Evolutionary conservation across 2,113 vertebrate genomes (phyloP).

Genomic region (Bufo gargarizans): DNA sequence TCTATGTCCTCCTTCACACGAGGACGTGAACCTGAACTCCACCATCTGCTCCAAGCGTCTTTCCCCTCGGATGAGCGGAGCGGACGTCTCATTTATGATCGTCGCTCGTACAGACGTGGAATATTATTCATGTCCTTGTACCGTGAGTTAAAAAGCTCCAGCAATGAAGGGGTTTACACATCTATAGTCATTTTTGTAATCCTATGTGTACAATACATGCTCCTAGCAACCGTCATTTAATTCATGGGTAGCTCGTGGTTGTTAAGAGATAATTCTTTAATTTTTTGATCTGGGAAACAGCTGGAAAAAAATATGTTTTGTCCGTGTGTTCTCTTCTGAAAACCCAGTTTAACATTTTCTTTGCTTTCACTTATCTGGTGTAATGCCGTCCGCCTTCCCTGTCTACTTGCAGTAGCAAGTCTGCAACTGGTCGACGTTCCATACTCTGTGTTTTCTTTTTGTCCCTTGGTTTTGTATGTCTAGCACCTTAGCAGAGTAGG

Average conservation of each 20-base stretch:
- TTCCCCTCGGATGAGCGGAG: background rate
- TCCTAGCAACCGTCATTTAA: slow-evolving; percentile 9
- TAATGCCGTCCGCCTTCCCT: no score
- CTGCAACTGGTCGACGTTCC: no score
- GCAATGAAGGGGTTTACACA: background rate
- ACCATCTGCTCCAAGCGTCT: background rate
- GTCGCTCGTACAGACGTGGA: background rate
- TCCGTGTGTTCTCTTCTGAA: background rate
- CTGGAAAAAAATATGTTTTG: background rate
- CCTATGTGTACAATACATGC: background rate
- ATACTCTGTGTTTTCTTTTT: no score
- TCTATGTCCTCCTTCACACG: background rate
- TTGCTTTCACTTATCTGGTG: background rate
- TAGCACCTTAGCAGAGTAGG: no score
- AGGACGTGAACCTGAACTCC: background rate
- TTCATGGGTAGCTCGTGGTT: slow-evolving; percentile 15
- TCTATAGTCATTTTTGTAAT: background rate
- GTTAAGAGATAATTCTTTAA: slow-evolving; percentile 27
- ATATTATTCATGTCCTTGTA: background rate
- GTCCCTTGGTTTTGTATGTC: no score
- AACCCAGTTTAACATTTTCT: background rate
- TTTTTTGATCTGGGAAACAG: slow-evolving; percentile 1
- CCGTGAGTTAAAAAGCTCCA: background rate
- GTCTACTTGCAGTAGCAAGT: no score
- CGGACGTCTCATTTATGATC: background rate